Evolutionary conservation across 2,888 invertebrate genomes (phyloP), one percentile per base, ranked within the genome.

Genomic region (Campaea margaritaria): DNA sequence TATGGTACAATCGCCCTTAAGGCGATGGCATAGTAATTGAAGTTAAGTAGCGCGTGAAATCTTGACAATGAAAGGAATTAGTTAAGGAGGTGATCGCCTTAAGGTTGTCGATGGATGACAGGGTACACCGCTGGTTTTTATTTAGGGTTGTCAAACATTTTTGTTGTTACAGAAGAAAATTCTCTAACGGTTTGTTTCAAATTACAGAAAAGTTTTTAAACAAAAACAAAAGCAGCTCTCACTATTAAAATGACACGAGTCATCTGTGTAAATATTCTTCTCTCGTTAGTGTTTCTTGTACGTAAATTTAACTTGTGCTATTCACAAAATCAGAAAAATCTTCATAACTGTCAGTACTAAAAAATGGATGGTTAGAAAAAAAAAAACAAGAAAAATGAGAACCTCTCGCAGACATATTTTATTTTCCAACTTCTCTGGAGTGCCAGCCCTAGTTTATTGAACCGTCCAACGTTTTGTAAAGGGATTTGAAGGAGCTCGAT

Each of bases 41-140:
- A 81, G 81, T 14, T 70, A 61, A 75, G 69, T 71, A 76, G 70
- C 74, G 81, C 85, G 75, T 83, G 72, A 83, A 86, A 83, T 80
- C 71, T 75, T 28, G 42, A 72, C 67, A 84, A 61, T 63, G 56
- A 63, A 52, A 58, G 52, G 70, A 73, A 69, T 73, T 70, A 72
- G 72, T 76, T 76, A 73, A 75, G 63, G 55, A 61, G 49, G 36
- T 42, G 43, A 58, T 57, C 58, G 58, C 48, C 52, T 64, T 64
- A 64, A 72, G 71, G 68, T 62, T 58, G 62, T 70, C 70, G 61
- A 73, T 75, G 62, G 70, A 73, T 72, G 74, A 69, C 74, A 70
- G 31, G 27, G 31, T 9, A 31, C 31, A 9, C 31, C 31, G 7
- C 31, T 31, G 9, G 8, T 31, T 31, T 7, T 31, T 67, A 28